Evolutionary conservation across 2,797 vertebrate species (phyloP), one percentile per base, ranked within the genome.

Genomic region (Cryptoprocta ferox): DNA sequence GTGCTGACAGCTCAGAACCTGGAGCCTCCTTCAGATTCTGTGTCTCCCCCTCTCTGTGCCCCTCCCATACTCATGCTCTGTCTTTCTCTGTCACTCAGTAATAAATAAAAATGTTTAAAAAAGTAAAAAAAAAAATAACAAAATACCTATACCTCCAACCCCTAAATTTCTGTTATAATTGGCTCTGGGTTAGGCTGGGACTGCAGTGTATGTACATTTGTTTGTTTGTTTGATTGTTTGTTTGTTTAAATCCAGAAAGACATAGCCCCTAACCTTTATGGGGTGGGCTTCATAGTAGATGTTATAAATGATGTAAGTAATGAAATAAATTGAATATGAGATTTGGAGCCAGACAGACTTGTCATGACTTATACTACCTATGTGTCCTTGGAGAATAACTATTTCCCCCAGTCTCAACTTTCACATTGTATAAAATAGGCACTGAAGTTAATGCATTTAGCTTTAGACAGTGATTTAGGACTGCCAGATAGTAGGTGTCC

Each of bases 401-500:
- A 53, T 79, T 92, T 88, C 15, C 5, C 9, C 6, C 12, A 75
- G 2, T 82, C 19, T 95, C 48, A 53, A 10, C 7, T 85, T 70
- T 1, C 10, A 6, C 5, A 18, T 37, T 35, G 14, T 73, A 37
- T 70, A 35, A 91, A 53, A 5, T 45, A 87, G 86, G 28, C 37
- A 68, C n/a, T 83, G 24, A 61, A 76, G 4, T 61, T 53, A 66
- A 71, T 48, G 26, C 21, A 37, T 68, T 73, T 75, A 71, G 11
- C 5, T 66, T 93, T 53, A 37, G 1, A n/a, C 35, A 42, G 53
- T 70, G 30, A 66, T 53, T 92, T 91, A 70, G 6, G 5, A 61
- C n/a, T 86, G 12, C 16, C 2, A 2, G 24, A 12, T 30, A 75
- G 0, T 63, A 68, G 2, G 12, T 70, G 3, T 0, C 2, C 0